Percentiles rank a stretch among this genome's conserved stretches.
These are phyloP conservation scores for Henricia sp. DNA, from an alignment of 53 echinoderm and acorn worm genomes.

Conservation along the genomic window DNA sequence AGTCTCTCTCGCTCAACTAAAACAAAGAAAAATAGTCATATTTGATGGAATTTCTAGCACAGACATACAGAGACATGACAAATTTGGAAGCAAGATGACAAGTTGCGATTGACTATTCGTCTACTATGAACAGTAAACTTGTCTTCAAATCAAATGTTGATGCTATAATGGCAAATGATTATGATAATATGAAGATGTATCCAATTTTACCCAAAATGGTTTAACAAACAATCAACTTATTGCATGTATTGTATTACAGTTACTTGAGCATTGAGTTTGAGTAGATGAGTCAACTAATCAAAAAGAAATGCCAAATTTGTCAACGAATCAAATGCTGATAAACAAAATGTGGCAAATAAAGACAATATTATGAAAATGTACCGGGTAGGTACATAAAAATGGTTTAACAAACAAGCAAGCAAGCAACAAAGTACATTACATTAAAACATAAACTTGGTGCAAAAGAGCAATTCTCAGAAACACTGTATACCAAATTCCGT, in stretches of 20 bases:
- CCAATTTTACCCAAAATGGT: too few species aligned
- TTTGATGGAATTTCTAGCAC: too few species aligned
- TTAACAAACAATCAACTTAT: neutral
- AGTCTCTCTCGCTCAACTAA: conserved; percentile 85
- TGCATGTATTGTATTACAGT: neutral
- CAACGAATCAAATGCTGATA: too few species aligned
- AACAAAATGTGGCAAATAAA: too few species aligned
- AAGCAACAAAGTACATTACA: too few species aligned
- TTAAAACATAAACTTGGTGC: too few species aligned
- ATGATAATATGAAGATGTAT: neutral
- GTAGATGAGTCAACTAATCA: too few species aligned
- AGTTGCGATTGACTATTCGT: neutral
- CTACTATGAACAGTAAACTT: neutral
- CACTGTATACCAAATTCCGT: conserved; percentile 53
- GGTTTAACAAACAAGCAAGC: too few species aligned
- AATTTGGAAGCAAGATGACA: neutral
- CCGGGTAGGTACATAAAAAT: too few species aligned
- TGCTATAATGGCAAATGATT: neutral
- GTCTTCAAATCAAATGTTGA: neutral
- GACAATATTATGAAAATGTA: too few species aligned
- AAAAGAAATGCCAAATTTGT: too few species aligned
- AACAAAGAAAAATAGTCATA: conserved; percentile 1
- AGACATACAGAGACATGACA: neutral
- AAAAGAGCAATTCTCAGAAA: too few species aligned
- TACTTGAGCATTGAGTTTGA: neutral